Percentiles rank a stretch among this genome's conserved stretches.
Conservation (phyloP, 1,140 invertebrate genomes). For the Chironomus tepperi region DNA sequence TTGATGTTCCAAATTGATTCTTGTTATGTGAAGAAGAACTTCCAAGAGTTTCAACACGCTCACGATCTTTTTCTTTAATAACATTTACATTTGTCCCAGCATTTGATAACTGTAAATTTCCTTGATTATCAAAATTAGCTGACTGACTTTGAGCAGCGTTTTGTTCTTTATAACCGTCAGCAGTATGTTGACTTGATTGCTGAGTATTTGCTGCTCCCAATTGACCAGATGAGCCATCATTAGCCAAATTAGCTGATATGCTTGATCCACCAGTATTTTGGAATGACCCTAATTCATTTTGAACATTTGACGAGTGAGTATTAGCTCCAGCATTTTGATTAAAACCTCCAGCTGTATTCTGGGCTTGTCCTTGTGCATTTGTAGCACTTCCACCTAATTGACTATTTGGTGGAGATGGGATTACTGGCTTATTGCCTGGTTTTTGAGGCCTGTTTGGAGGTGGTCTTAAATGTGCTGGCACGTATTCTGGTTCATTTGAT, state of each 20-base stretch:
- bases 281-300: conserved; percentile 30
- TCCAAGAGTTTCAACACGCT: conserved; percentile 32
- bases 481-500: not conserved
- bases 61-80: conserved; percentile 28
- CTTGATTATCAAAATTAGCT: conserved; percentile 31
- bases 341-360: conserved; percentile 31
- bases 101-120: conserved; percentile 34
- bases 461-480: conserved; percentile 8
- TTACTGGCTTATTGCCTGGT: not conserved
- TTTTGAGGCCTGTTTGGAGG: not conserved
- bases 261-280: conserved; percentile 33
- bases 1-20: conserved; percentile 32
- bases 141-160: conserved; percentile 36
- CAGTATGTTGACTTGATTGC: conserved; percentile 28
- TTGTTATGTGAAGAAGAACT: conserved; percentile 34
- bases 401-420: not conserved
- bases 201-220: conserved; percentile 36
- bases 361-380: conserved; percentile 29
- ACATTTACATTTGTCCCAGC: conserved; percentile 34
- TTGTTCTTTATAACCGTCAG: conserved; percentile 27
- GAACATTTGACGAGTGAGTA: conserved; percentile 31
- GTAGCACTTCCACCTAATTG: conserved; percentile 19
- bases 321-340: conserved; percentile 38
- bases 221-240: conserved; percentile 36
- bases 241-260: conserved; percentile 35